Conservation (phyloP, 1,140 invertebrate species). For the Frieseomelitta varia region DNA sequence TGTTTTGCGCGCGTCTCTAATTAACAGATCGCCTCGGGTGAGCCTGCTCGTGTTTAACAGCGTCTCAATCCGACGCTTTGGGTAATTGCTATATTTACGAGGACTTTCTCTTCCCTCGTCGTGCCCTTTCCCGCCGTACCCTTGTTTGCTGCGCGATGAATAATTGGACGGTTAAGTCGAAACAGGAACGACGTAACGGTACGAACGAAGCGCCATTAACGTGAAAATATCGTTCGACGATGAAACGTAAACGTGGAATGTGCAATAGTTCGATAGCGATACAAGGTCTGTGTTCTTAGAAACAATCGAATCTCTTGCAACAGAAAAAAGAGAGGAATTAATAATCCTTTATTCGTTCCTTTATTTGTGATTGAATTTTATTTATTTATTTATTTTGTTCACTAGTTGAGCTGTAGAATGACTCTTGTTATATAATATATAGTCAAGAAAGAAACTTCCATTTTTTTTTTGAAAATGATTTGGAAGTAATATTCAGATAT, state of each 20-base stretch:
- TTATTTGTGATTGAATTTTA: too few relatives aligned
- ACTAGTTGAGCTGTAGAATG: too few relatives aligned
- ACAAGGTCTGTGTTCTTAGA: too few relatives aligned
- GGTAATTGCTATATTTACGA: conserved; percentile 46
- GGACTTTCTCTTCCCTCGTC: conserved; percentile 13
- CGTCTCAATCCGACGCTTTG: conserved; percentile 7
- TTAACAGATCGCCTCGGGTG: conserved; percentile 34
- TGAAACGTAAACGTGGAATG: background rate
- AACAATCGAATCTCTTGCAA: too few relatives aligned
- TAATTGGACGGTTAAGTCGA: conserved; percentile 6
- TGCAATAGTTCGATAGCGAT: too few relatives aligned
- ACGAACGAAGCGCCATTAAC: background rate
- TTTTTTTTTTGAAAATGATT: too few relatives aligned
- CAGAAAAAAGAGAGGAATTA: too few relatives aligned
- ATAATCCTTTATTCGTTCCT: too few relatives aligned
- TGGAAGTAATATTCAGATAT: too few relatives aligned
- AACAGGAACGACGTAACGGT: background rate
- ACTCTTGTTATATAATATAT: too few relatives aligned
- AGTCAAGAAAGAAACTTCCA: too few relatives aligned
- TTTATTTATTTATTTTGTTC: too few relatives aligned
- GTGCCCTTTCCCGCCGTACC: background rate
- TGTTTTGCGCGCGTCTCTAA: conserved; percentile 37
- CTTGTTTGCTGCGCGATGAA: background rate
- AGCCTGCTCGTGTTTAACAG: background rate
- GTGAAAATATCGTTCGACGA: background rate